These are phyloP conservation scores for Coilia nasus DNA, from an alignment of 2,797 vertebrate species.

Conservation along the genomic window DNA sequence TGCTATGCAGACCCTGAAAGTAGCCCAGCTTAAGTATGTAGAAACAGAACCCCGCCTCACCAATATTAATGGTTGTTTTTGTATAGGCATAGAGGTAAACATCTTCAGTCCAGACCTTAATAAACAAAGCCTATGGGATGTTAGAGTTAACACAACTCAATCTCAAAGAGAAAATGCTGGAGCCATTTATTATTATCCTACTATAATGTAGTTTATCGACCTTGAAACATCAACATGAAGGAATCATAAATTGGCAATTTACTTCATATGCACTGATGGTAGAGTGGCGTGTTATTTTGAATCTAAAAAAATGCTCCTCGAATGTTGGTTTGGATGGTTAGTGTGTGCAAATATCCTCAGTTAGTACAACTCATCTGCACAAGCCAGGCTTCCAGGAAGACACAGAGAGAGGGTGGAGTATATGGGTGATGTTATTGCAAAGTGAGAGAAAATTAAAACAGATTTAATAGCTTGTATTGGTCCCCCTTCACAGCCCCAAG, in stretches of 20 bases:
- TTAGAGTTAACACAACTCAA: background rate
- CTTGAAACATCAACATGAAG: background rate
- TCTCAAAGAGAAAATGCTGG: background rate
- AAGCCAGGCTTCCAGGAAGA: background rate
- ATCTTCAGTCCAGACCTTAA: background rate
- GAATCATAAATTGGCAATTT: background rate
- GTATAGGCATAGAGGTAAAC: background rate
- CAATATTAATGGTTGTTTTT: background rate
- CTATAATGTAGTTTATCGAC: background rate
- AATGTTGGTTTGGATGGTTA: background rate
- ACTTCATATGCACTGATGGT: too few relatives aligned
- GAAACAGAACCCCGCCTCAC: background rate
- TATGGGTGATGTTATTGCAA: constrained; percentile 32
- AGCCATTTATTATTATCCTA: background rate
- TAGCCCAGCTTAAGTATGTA: background rate
- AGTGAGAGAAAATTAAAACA: constrained; percentile 47
- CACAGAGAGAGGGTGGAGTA: constrained; percentile 28
- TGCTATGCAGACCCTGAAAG: background rate
- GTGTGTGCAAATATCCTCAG: background rate
- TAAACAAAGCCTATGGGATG: background rate
- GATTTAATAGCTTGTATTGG: constrained; percentile 51
- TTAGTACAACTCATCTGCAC: background rate
- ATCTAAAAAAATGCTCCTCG: background rate
- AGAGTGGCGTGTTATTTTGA: background rate
- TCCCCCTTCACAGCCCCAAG: constrained; percentile 50